Conservation (phyloP, 1,140 invertebrate genomes). For the Leptinotarsa undecemlineata region DNA sequence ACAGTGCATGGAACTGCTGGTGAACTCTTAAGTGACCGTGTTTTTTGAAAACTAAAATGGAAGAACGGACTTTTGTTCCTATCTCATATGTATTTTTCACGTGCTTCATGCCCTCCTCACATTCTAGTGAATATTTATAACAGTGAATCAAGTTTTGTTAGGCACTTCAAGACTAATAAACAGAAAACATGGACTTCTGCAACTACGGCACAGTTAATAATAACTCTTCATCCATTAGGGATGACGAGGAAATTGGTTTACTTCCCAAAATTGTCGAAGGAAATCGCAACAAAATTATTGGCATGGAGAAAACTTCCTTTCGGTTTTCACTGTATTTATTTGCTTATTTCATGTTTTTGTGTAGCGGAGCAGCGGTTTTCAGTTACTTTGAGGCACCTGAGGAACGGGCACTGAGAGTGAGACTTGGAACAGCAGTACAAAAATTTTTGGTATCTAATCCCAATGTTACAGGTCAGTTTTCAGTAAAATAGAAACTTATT, state of each 20-base stretch:
- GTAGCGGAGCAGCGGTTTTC: constrained; percentile 76
- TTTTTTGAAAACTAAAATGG: constrained; percentile 25
- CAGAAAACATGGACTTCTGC: constrained; percentile 11
- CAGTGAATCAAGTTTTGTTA: constrained; percentile 8
- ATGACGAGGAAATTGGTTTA: not conserved
- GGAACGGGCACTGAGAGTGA: constrained; percentile 62
- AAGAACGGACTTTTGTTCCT: constrained; percentile 33
- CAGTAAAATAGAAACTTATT: no score
- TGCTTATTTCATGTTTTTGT: constrained; percentile 73
- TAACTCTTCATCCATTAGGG: not conserved
- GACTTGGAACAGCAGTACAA: constrained; percentile 60
- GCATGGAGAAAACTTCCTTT: not conserved
- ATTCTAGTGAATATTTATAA: constrained; percentile 28
- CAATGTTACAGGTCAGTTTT: constrained; percentile 58
- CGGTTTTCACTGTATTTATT: constrained; percentile 46
- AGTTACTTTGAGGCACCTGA: constrained; percentile 73
- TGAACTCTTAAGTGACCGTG: not conserved
- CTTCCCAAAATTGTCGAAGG: not conserved
- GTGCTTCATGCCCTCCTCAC: constrained; percentile 12
- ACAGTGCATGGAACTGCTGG: not conserved
- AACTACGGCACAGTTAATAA: not conserved
- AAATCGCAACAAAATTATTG: not conserved
- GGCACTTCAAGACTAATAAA: not conserved
- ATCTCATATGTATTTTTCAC: not conserved
- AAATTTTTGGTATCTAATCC: constrained; percentile 64